Evolutionary conservation across 2,797 vertebrate genomes (phyloP), one percentile per base, ranked within the genome.

Genomic region (Phoxinus dragarum): DNA sequence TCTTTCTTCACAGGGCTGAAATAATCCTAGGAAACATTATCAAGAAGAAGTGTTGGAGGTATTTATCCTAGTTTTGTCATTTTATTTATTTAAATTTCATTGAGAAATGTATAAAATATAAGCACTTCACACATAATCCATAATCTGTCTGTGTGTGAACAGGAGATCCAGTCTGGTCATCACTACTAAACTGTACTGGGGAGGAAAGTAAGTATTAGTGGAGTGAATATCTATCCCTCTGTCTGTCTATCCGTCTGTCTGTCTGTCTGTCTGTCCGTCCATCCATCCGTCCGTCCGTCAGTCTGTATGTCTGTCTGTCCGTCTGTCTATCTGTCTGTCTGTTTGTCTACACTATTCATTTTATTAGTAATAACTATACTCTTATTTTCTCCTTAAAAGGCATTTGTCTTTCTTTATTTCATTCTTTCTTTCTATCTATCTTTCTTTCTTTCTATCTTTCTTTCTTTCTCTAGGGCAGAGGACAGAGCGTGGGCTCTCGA

Each of bases 21-120:
- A 95, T 98, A 86, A 98, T 99, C 91, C 94, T 99, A 90, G 98
- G 98, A 76, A 99, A 97, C 93, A 99, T 99, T 93, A 98, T 99
- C 94, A 98, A 96, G 96, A 99, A 99, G 92, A 99, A 99, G 91
- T 97, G 97, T 93, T 99, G 98, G 98, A 99, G 98, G 98, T 99
- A 96, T 88, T 82, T 67, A 21, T 68, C 31, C 54, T 23, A 27
- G 4, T 40, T 77, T 6, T 76, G 16, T 44, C 8, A 36, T 31
- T 52, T 1, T 52, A 17, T 52, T 52, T 17, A 52, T 64, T 31
- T 59, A 61, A 42, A n/a, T n/a, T n/a, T n/a, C n/a, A n/a, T n/a
- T n/a, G 19, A 73, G 40, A 59, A 47, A 81, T 81, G 6, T 23
- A 34, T 7, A 40, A 78, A 11, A 27, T 34, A 47, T 47, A 49